A percentile compares a stretch with the other conserved stretches of the same genome.
phyloP scores from a whole-genome alignment of 2,113 vertebrate genomes.

The Romanogobio albipinnatus region DNA sequence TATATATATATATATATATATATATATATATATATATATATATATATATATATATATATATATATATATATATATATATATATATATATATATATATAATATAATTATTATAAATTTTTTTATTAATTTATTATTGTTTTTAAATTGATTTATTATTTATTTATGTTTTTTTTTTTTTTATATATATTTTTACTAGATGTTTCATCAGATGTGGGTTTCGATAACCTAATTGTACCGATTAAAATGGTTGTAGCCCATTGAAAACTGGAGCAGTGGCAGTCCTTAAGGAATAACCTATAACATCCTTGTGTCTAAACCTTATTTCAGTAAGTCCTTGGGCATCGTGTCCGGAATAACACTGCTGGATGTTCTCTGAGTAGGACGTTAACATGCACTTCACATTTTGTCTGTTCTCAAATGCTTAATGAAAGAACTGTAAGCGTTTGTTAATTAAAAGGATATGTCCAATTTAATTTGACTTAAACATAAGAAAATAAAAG shows the following conservation, averaged over 20 bases:
- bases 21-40: too few species aligned
- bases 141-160: background rate
- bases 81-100: background rate
- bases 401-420: conserved; percentile 54
- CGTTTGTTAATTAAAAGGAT: conserved; percentile 74
- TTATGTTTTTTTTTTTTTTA: background rate
- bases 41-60: too few species aligned
- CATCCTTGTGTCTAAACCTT: conserved; percentile 43
- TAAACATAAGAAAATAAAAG: conserved; percentile 66
- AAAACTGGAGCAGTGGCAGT: conserved; percentile 46
- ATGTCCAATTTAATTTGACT: conserved; percentile 74
- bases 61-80: too few species aligned
- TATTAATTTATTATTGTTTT: background rate
- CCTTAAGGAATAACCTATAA: conserved; percentile 44
- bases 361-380: conserved; percentile 57
- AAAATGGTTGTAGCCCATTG: conserved; percentile 40
- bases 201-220: conserved; percentile 38
- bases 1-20: too few species aligned
- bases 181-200: background rate
- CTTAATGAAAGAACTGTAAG: conserved; percentile 71
- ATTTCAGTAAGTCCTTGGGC: conserved; percentile 44
- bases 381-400: conserved; percentile 60
- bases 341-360: conserved; percentile 58
- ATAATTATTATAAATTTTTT: too few species aligned
- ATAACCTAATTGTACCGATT: conserved; percentile 47